Evolutionary conservation across 1,140 invertebrate species (phyloP).

Genomic region (Drosophila tropicalis): DNA sequence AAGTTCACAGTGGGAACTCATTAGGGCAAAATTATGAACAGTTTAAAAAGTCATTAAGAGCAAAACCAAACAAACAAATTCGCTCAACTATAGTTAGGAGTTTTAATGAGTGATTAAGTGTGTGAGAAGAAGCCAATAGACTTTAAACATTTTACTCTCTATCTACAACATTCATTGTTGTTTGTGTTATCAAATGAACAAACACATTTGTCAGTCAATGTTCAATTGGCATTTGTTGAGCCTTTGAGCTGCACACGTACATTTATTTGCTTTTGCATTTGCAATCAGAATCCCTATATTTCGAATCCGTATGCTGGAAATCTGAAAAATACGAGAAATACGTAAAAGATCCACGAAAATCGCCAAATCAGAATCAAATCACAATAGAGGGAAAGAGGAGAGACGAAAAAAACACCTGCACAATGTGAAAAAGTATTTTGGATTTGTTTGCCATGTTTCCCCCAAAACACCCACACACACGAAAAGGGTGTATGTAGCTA

Average conservation of each 20-base stretch:
- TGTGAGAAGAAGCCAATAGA: conserved; percentile 9
- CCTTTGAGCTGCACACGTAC: conserved; percentile 72
- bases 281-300: conserved; percentile 49
- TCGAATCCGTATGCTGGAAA: conserved; percentile 22
- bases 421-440: conserved; percentile 38
- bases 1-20: conserved; percentile 28
- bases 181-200: conserved; percentile 13
- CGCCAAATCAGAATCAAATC: conserved; percentile 59
- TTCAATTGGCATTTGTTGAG: conserved; percentile 64
- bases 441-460: conserved; percentile 29
- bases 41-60: conserved; percentile 60
- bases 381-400: conserved; percentile 3
- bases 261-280: conserved; percentile 66
- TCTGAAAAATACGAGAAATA: conserved; percentile 18
- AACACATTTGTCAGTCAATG: conserved; percentile 77
- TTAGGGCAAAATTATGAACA: conserved; percentile 64
- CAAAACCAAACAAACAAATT: conserved; percentile 8
- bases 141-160: not conserved
- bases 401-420: conserved; percentile 52
- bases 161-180: not conserved
- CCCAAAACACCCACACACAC: not conserved
- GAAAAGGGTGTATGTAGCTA: not conserved
- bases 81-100: conserved; percentile 1
- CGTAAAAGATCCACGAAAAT: conserved; percentile 9
- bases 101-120: conserved; percentile 10